phyloP scores from a whole-genome alignment of 2,797 vertebrate species.

The Adelosebastes latens region DNA sequence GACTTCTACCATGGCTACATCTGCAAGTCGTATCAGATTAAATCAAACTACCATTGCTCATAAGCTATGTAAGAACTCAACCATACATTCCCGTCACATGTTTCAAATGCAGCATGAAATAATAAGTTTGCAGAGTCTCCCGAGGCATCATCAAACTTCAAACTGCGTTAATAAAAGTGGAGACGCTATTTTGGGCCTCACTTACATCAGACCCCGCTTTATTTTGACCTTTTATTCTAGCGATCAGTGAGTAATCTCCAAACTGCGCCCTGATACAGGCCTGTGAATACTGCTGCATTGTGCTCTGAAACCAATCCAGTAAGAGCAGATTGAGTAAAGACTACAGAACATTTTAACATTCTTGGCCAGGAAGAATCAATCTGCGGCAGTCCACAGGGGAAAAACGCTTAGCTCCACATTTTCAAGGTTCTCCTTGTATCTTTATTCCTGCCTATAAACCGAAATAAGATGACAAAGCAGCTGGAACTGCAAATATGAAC shows the following conservation, averaged over 20 bases:
- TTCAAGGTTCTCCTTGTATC: conserved; percentile 59
- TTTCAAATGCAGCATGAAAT: conserved; percentile 76
- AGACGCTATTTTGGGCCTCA: conserved; percentile 67
- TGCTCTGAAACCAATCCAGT: conserved; percentile 64
- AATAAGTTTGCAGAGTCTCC: conserved; percentile 66
- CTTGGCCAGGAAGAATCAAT: conserved; percentile 74
- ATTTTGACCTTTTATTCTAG: conserved; percentile 70
- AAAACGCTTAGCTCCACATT: conserved; percentile 74
- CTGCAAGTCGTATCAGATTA: conserved; percentile 67
- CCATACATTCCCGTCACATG: conserved; percentile 70
- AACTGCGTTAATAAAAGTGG: conserved; percentile 68
- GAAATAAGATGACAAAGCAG: conserved; percentile 52
- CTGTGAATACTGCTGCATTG: conserved; percentile 63
- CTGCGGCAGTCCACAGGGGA: conserved; percentile 63
- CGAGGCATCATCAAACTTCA: conserved; percentile 70
- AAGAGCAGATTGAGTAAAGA: conserved; percentile 67
- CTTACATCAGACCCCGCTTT: conserved; percentile 59
- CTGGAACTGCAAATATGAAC: conserved; percentile 21
- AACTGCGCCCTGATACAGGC: conserved; percentile 52
- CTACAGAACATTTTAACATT: conserved; percentile 74
- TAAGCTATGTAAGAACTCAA: conserved; percentile 73
- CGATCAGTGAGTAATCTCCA: conserved; percentile 69
- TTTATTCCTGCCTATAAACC: conserved; percentile 58
- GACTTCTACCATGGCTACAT: conserved; percentile 68
- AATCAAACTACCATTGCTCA: conserved; percentile 63